These are phyloP conservation scores for Apolygus lucorum DNA, from an alignment of 1,140 invertebrate species.

Conservation along the genomic window DNA sequence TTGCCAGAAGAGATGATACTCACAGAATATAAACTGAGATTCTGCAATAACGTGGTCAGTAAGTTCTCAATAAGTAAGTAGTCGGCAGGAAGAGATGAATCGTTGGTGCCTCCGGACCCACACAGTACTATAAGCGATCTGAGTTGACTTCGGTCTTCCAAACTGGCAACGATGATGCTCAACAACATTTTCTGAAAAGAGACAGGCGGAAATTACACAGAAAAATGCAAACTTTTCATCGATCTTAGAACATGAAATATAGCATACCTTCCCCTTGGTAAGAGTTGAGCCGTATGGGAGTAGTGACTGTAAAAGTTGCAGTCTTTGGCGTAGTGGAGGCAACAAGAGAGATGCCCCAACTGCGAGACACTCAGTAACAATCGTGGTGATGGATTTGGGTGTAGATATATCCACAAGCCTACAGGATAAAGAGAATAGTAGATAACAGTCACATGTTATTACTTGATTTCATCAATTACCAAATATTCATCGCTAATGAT, in stretches of 20 bases:
- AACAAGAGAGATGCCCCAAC: constrained; percentile 51
- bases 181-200: constrained; percentile 47
- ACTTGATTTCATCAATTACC: too few relatives aligned
- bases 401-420: constrained; percentile 52
- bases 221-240: too few relatives aligned
- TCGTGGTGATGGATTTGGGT: constrained; percentile 45
- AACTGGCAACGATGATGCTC: constrained; percentile 50
- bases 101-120: constrained; percentile 14
- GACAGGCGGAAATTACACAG: too few relatives aligned
- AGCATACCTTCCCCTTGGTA: constrained; percentile 48
- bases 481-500: constrained; percentile 1
- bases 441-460: too few relatives aligned
- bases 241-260: not conserved
- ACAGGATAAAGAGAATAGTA: constrained; percentile 20
- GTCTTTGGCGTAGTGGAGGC: constrained; percentile 49
- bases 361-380: constrained; percentile 49
- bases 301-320: constrained; percentile 50
- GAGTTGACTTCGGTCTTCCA: constrained; percentile 52
- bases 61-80: constrained; percentile 44
- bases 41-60: constrained; percentile 49
- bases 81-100: constrained; percentile 35
- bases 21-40: constrained; percentile 48
- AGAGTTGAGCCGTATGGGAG: constrained; percentile 48
- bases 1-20: too few relatives aligned
- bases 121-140: constrained; percentile 47